A percentile compares a stretch with the other conserved stretches of the same genome.
Evolutionary conservation across 2,888 invertebrate genomes (phyloP).

Genomic region (Conistra vaccinii): DNA sequence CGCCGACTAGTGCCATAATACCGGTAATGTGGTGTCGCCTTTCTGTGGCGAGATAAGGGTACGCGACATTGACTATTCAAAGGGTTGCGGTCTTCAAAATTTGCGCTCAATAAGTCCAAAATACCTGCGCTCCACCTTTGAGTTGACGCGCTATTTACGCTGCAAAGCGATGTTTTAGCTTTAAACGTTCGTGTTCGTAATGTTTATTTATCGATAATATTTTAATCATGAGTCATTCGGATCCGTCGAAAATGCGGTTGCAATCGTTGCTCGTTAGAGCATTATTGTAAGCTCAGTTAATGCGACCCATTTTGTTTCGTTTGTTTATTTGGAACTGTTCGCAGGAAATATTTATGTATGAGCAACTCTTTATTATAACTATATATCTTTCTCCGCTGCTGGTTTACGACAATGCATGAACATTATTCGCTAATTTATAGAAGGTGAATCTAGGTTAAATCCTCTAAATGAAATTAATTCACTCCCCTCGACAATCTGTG

Average conservation of each 20-base stretch:
- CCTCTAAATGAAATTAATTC: conserved; percentile 57
- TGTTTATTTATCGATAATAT: conserved; percentile 71
- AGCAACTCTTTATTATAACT: conserved; percentile 47
- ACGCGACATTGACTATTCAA: conserved; percentile 91
- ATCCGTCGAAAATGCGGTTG: conserved; percentile 69
- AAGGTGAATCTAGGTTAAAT: conserved; percentile 49
- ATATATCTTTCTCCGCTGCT: conserved; percentile 32
- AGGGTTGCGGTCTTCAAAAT: conserved; percentile 90
- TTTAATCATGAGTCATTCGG: conserved; percentile 74
- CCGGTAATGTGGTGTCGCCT: conserved; percentile 91
- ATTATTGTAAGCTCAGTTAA: conserved; percentile 73
- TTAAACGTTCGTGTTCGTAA: conserved; percentile 62
- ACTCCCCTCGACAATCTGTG: conserved; percentile 55
- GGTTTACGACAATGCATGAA: conserved; percentile 30
- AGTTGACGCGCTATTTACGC: conserved; percentile 77
- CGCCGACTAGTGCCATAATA: conserved; percentile 83
- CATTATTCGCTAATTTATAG: conserved; percentile 52
- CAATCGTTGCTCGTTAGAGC: conserved; percentile 72
- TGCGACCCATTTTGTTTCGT: conserved; percentile 65
- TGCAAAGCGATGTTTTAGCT: conserved; percentile 68
- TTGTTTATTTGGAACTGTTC: conserved; percentile 64
- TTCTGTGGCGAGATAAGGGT: conserved; percentile 90
- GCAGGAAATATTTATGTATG: conserved; percentile 54
- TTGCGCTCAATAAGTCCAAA: conserved; percentile 89
- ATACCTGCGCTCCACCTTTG: conserved; percentile 83